Conservation (phyloP, 2,888 invertebrate genomes). For the Cerceris rybyensis region DNA sequence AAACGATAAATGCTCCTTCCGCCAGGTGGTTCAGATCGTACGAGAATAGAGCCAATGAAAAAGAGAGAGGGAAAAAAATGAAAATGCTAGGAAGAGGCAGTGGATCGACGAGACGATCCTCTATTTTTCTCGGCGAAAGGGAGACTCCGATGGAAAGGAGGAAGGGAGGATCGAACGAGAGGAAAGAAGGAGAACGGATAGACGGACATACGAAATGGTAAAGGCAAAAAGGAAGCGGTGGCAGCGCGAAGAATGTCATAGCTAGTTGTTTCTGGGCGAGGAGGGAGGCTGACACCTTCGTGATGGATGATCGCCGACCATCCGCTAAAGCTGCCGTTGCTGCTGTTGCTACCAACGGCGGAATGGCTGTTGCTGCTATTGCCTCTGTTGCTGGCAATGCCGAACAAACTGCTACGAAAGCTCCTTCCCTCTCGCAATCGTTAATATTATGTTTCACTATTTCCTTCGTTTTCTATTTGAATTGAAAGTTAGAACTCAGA, state of each 20-base stretch:
- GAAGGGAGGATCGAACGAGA: constrained; percentile 33
- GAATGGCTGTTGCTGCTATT: constrained; percentile 64
- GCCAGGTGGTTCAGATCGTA: no score
- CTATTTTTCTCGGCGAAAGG: constrained; percentile 9
- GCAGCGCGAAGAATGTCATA: constrained; percentile 80
- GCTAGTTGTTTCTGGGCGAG: constrained; percentile 79
- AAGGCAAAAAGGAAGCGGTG: constrained; percentile 72
- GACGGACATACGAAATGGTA: constrained; percentile 64
- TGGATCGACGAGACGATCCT: background rate
- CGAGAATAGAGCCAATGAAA: no score
- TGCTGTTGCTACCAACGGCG: constrained; percentile 57
- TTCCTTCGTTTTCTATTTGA: background rate
- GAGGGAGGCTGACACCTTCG: constrained; percentile 78
- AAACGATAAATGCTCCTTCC: no score
- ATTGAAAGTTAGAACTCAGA: background rate
- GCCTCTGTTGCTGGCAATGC: constrained; percentile 60
- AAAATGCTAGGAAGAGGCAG: no score
- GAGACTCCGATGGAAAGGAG: constrained; percentile 29
- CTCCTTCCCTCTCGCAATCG: background rate
- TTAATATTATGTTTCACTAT: constrained; percentile 22
- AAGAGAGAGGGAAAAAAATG: no score
- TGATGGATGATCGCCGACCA: constrained; percentile 79
- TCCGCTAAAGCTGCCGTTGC: constrained; percentile 76
- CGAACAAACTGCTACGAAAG: constrained; percentile 48
- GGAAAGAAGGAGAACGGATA: constrained; percentile 47